Base-by-base conservation (phyloP, 2,797 vertebrate species). In the Sparus aurata region DNA sequence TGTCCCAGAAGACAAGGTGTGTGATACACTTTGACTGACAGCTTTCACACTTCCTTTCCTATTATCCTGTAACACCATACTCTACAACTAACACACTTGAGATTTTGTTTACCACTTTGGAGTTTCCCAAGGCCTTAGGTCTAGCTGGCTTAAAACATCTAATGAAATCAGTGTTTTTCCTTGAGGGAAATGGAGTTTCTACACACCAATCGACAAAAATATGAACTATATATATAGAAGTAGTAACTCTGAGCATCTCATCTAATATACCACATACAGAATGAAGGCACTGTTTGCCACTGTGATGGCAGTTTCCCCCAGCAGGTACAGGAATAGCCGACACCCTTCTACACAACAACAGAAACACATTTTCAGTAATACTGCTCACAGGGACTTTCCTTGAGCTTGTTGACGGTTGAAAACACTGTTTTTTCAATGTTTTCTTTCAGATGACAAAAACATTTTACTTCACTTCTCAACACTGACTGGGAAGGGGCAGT, bases 341-440 rank as follows among this genome's bases (percentile, higher is more conserved):
- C 41, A 69, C 57, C 18, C 34, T 15, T 27, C 2, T 10, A 7
- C 17, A 54, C 23, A 47, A 18, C 1, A 43, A 63, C 27, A 75
- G 12, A 10, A 43, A 63, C 27, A 75, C 9, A 10, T 17, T 27
- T 6, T 64, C 13, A 45, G 23, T 68, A 7, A 45, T 46, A 8
- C 18, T 20, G 3, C 16, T 47, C 11, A 27, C 0, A 38, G 84
- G 87, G 84, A 77, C 72, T 91, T 91, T 87, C 83, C 86, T 70
- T 0, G 10, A 7, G 4, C 12, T 27, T 16, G 5, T 11, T 60
- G n/a, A 43, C 4, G 27, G 25, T 13, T 59, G 25, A 72, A 67
- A 66, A 47, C 16, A 43, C 3, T 2, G 9, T 25, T 30, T 12
- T 50, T 16, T 58, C 58, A 70, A 63, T 54, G 16, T 62, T 52